These are phyloP conservation scores for Orchesella flavescens DNA, from an alignment of 2,888 invertebrate genomes.

Conservation along the genomic window DNA sequence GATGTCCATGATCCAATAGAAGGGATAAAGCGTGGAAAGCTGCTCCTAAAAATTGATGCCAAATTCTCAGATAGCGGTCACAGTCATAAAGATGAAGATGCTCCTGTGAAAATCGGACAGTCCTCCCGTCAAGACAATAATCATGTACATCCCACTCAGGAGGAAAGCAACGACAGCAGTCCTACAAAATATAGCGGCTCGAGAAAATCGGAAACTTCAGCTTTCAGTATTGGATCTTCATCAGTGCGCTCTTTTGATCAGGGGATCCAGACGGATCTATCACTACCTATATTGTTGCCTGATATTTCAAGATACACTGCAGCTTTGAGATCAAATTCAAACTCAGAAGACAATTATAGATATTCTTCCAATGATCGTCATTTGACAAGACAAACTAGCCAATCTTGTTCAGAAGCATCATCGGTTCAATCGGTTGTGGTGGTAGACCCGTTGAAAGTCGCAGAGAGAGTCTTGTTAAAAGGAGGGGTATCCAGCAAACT, in stretches of 20 bases:
- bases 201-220: conserved; percentile 28
- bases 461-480: not conserved
- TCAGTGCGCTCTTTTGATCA: conserved; percentile 24
- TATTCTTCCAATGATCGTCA: too few species aligned
- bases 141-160: too few species aligned
- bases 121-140: too few species aligned
- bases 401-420: not conserved
- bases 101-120: not conserved
- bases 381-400: not conserved
- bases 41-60: conserved; percentile 53
- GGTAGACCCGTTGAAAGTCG: conserved; percentile 8
- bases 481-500: not conserved
- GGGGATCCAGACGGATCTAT: conserved; percentile 35
- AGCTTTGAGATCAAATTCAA: not conserved
- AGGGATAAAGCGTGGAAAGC: conserved; percentile 29
- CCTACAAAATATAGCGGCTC: conserved; percentile 3
- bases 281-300: conserved; percentile 10
- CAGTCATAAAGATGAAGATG: not conserved
- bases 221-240: conserved; percentile 4
- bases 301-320: conserved; percentile 9
- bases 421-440: not conserved
- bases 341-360: not conserved
- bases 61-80: conserved; percentile 19
- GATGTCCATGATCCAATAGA: conserved; percentile 57
- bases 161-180: not conserved